These are phyloP conservation scores for Corapipo altera DNA, from an alignment of 2,113 vertebrate species.

Conservation along the genomic window DNA sequence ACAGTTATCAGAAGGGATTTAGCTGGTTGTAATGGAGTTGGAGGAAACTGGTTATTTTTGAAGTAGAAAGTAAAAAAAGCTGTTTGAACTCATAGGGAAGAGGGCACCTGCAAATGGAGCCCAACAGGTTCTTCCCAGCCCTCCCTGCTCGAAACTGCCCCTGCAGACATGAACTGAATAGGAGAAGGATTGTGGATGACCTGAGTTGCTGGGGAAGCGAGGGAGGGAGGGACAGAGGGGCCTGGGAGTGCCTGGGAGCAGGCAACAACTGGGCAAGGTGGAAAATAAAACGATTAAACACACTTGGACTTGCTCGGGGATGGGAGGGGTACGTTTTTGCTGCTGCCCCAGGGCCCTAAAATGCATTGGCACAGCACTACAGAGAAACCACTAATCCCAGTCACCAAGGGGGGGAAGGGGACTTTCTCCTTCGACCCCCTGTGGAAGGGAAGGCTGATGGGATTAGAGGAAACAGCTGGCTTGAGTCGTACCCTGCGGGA, in stretches of 20 bases:
- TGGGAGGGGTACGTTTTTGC: not conserved
- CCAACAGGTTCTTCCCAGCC: not conserved
- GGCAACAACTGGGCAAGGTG: slow-evolving; percentile 10
- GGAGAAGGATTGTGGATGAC: not conserved
- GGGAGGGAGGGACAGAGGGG: not conserved
- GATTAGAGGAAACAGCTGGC: slow-evolving; percentile 75
- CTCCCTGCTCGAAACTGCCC: not conserved
- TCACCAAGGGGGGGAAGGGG: not conserved
- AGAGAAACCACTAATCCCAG: slow-evolving; percentile 41
- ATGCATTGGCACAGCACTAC: not conserved
- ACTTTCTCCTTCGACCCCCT: slow-evolving; percentile 44
- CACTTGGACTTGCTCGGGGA: slow-evolving; percentile 21
- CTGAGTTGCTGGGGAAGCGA: not conserved
- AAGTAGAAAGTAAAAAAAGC: not conserved
- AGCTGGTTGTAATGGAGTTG: not conserved
- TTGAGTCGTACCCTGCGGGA: slow-evolving; percentile 62
- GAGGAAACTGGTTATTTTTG: not conserved
- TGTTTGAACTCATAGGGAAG: not conserved
- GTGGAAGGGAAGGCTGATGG: slow-evolving; percentile 53
- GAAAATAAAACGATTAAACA: not conserved
- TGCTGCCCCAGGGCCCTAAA: slow-evolving; percentile 42
- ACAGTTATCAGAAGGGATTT: not conserved
- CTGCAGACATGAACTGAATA: not conserved
- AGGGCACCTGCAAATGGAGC: slow-evolving; percentile 16
- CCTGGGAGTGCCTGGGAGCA: not conserved